Conservation (phyloP, 2,113 vertebrate species). For the Nibea albiflora region DNA sequence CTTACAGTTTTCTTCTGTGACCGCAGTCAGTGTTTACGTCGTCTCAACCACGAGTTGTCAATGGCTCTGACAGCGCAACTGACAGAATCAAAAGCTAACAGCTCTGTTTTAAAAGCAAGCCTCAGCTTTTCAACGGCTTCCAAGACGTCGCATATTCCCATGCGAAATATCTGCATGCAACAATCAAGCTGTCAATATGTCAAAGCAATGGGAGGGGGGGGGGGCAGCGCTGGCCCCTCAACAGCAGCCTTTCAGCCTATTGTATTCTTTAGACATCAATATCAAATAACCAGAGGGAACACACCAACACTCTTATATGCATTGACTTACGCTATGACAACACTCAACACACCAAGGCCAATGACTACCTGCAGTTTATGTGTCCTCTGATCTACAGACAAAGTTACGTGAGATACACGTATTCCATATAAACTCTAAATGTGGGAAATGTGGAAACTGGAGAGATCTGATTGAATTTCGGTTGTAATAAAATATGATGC, state of each 20-base stretch:
- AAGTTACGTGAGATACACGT: neutral
- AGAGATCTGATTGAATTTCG: neutral
- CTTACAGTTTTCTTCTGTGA: slow-evolving; percentile 17
- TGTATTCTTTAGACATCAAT: slow-evolving; percentile 50
- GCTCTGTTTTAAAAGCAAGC: slow-evolving; percentile 47
- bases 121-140: slow-evolving; percentile 49
- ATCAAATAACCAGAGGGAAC: slow-evolving; percentile 40
- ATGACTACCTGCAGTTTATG: neutral
- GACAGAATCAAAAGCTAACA: slow-evolving; percentile 41
- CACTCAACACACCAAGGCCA: neutral
- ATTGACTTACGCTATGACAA: slow-evolving; percentile 36
- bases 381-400: slow-evolving; percentile 15
- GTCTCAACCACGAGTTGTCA: slow-evolving; percentile 29
- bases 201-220: slow-evolving; percentile 15
- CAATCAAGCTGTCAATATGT: slow-evolving; percentile 68
- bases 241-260: slow-evolving; percentile 28
- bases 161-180: slow-evolving; percentile 41
- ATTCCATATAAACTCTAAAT: too few species aligned
- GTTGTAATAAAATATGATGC: neutral
- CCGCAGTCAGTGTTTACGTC: slow-evolving; percentile 17
- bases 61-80: slow-evolving; percentile 36
- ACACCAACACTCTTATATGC: slow-evolving; percentile 30
- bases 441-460: neutral
- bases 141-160: slow-evolving; percentile 37
- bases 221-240: slow-evolving; percentile 12